Evolutionary conservation across 2,113 vertebrate genomes (phyloP), one percentile per base, ranked within the genome.

Genomic region (Galeopterus variegatus): DNA sequence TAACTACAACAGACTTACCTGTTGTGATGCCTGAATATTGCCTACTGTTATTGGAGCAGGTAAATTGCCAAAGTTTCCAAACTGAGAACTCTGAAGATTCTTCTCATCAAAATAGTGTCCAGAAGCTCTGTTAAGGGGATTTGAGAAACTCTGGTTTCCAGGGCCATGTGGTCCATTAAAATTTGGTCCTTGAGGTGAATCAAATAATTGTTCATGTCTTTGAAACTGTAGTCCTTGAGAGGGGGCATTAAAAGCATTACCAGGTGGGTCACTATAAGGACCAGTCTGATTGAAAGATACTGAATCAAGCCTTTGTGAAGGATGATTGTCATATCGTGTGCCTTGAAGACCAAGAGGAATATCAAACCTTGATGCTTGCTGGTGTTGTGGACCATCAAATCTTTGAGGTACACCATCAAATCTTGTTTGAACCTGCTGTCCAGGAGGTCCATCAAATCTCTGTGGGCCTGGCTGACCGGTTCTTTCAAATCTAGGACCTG

Each of bases 101-200:
- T 99, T 98, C 13, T 99, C 98, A 77, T 99, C 99, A 13, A 99
- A 99, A 98, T 99, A 99, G 97, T 99, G 99, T 97, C 98, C 98
- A 1, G 97, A 97, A 23, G 98, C 98, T 98, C 99, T 98, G 77
- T 97, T 98, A 95, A 98, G 98, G 8, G 98, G 97, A 98, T 90
- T 98, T 62, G 98, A 97, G 98, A 99, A 99, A 89, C 50, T 98
- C 96, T 99, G 98, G 94, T 98, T 98, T 97, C 98, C 98, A 96
- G 99, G 98, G 88, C 98, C 99, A 93, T 98, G 98, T 79, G 98
- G 99, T 95, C 99, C 98, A 96, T 98, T 99, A 98, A 99, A 99
- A 98, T 98, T 99, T 97, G 99, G 99, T 89, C 98, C 98, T 52
- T 99, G 99, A 0, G 99, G 98, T 80, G 98, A 98, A 95, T 99